Percentiles rank a stretch among this genome's conserved stretches.
Evolutionary conservation across 2,797 vertebrate species (phyloP).

Genomic region (Sitta carolinensis): DNA sequence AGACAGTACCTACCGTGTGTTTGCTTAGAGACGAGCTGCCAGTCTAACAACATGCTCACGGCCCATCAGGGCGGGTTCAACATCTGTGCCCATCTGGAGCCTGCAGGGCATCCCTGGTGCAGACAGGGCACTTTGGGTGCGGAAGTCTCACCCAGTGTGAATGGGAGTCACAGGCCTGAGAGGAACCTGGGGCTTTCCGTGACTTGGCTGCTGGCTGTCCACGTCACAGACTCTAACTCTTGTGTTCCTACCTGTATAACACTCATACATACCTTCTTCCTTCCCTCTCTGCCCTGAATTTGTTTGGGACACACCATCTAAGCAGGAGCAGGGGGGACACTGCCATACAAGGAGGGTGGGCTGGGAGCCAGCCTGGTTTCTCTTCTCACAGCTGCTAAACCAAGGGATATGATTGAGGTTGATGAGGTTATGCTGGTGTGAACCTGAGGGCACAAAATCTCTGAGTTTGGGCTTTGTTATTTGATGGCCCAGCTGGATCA

Average conservation of each 20-base stretch:
- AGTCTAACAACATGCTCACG: conserved; percentile 16
- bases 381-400: neutral
- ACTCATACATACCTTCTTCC: neutral
- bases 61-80: conserved; percentile 34
- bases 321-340: neutral
- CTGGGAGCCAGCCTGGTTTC: neutral
- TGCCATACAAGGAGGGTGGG: neutral
- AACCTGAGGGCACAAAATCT: neutral
- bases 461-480: neutral
- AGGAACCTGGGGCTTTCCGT: neutral
- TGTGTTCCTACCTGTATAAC: neutral
- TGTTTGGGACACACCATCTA: neutral
- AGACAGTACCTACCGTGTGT: conserved; percentile 49
- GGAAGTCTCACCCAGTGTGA: neutral
- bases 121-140: neutral
- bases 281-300: neutral
- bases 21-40: conserved; percentile 61
- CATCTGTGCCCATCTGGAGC: neutral
- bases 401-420: neutral
- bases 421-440: neutral
- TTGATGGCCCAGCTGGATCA: neutral
- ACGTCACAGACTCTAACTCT: neutral
- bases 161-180: neutral
- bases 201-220: neutral
- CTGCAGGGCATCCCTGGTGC: neutral